Base-by-base conservation (phyloP, 2,888 invertebrate species). In the Lycocerus yunnanus region DNA sequence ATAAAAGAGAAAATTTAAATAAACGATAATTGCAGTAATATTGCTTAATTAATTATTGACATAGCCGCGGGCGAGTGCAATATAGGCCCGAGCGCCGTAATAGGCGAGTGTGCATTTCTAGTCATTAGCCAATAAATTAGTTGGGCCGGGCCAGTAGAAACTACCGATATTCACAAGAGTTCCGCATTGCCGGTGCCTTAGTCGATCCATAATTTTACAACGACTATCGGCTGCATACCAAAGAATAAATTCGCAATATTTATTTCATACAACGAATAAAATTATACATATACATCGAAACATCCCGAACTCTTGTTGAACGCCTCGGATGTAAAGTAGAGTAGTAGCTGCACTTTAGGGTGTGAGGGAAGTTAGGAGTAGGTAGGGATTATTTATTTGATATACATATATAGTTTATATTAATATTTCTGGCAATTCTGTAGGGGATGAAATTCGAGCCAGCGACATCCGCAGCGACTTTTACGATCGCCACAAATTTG, bases 41-140 rank as follows among this genome's bases (percentile, higher is more conserved):
- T 27, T 69, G 59, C 67, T 75, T 73, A 70, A 58, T 73, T 65
- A 75, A 68, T 61, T 66, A 70, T 63, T 65, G 58, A 58, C 11
- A 60, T 75, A 78, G 75, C n/a, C n/a, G n/a, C 43, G 84, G 85
- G 84, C 82, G 83, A 83, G 86, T 86, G 86, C 86, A 84, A 84
- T 43, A 43, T 84, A 84, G 84, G 85, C 82, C 83, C 84, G 84
- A 80, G 84, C 83, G 84, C 83, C 83, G 84, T 81, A 82, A 82
- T 83, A 79, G 83, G 83, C 86, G 87, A 87, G 87, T 87, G 87
- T 86, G 83, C 82, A 83, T 86, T 18, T 63, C 87, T 87, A 87
- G 87, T 87, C 87, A 86, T 84, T 84, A 84, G 83, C 81, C 81
- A 84, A 80, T 82, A 80, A 58, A 58, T 74, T 79, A 80, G 81